Evolutionary conservation across 2,888 invertebrate genomes (phyloP).

Genomic region (Falcaria lacertinaria): DNA sequence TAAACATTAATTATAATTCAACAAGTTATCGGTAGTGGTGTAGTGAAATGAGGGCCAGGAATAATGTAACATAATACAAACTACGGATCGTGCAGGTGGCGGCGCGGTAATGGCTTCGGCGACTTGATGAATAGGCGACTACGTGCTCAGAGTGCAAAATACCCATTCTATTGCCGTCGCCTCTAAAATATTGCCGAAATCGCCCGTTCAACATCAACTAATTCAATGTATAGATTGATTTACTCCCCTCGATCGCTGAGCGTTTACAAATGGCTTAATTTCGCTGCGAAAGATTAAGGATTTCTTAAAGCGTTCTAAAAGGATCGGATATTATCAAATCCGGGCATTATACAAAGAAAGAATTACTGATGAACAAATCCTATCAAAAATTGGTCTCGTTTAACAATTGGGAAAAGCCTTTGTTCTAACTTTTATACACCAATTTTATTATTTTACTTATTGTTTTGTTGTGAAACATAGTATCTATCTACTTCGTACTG

Average conservation of each 20-base stretch:
- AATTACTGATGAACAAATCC: slow-evolving; percentile 3
- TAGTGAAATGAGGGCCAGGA: slow-evolving; percentile 44
- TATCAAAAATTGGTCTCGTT: not conserved
- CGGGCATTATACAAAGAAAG: slow-evolving; percentile 32
- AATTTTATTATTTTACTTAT: not conserved
- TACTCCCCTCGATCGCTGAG: slow-evolving; percentile 44
- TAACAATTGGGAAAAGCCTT: not conserved
- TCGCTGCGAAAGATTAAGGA: slow-evolving; percentile 48
- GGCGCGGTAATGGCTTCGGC: slow-evolving; percentile 62
- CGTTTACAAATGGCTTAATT: slow-evolving; percentile 70
- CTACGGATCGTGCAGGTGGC: slow-evolving; percentile 68
- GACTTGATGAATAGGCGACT: slow-evolving; percentile 70
- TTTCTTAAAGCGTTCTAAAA: slow-evolving; percentile 25
- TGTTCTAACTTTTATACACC: too few species aligned
- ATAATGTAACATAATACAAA: slow-evolving; percentile 65
- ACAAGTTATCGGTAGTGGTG: slow-evolving; percentile 54
- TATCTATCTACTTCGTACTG: too few species aligned
- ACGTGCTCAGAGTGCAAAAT: slow-evolving; percentile 68
- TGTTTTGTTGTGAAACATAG: too few species aligned
- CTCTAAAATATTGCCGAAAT: slow-evolving; percentile 70
- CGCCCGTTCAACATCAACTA: slow-evolving; percentile 69
- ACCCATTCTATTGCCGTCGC: slow-evolving; percentile 59
- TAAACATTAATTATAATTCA: slow-evolving; percentile 29
- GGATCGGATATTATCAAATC: slow-evolving; percentile 37
- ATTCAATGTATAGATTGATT: slow-evolving; percentile 74